Evolutionary conservation across 2,888 invertebrate genomes (phyloP).

Genomic region (Julus scanicus): DNA sequence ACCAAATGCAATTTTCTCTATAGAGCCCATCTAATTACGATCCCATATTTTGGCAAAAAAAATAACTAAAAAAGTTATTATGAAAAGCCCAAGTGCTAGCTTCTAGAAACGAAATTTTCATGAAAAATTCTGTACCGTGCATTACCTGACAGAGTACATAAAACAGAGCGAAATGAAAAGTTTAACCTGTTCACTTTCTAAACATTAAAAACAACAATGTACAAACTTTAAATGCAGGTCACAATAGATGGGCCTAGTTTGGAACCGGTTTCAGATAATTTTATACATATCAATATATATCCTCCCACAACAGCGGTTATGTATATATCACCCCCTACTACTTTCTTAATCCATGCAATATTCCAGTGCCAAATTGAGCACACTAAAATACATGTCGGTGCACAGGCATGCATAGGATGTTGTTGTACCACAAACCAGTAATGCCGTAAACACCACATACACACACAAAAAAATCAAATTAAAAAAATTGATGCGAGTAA

Average conservation of each 20-base stretch:
- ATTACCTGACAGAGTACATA: not conserved
- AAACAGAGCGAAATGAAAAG: conserved; percentile 29
- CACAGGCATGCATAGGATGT: not conserved
- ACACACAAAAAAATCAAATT: not conserved
- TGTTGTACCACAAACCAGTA: conserved; percentile 24
- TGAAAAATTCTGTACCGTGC: not conserved
- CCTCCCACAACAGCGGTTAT: conserved; percentile 16
- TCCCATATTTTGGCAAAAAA: not conserved
- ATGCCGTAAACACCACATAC: not conserved
- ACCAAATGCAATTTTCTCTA: conserved; percentile 4
- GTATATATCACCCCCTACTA: not conserved
- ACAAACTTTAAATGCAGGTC: not conserved
- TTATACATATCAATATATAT: not conserved
- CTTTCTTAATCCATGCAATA: conserved; percentile 29
- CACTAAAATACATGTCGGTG: conserved; percentile 14
- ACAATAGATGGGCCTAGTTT: conserved; percentile 30
- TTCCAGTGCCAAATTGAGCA: not conserved
- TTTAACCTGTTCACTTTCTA: conserved; percentile 18
- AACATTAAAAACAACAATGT: conserved; percentile 6
- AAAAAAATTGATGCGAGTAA: conserved; percentile 35
- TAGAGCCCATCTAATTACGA: not conserved
- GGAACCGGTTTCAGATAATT: conserved; percentile 29
- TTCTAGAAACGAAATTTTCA: not conserved
- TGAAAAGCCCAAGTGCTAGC: not conserved
- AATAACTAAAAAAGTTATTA: not conserved